Evolutionary conservation across 2,113 vertebrate genomes (phyloP), one percentile per base, ranked within the genome.

Genomic region (Coptodon bakossiorum): DNA sequence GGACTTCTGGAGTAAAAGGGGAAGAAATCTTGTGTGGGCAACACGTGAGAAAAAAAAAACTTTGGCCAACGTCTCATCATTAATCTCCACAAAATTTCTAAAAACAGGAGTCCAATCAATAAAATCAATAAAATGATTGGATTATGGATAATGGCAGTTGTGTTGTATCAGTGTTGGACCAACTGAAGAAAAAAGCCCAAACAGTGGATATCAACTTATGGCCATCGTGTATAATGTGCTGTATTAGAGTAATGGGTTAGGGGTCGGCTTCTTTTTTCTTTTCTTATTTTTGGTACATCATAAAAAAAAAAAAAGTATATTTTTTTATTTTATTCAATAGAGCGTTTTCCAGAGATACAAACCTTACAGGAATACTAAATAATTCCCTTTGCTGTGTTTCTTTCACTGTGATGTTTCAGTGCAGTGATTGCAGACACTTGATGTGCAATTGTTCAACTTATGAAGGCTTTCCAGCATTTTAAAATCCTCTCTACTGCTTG

Each of bases 201-300:
- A 71, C 38, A 9, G 3, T 71, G 36, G 38, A 43, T 4, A 71
- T 71, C 24, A 66, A 22, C 19, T 66, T 66, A 22, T 38, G 61
- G 34, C 19, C 34, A 66, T 3, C 2, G 6, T 66, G 61, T 66
- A 38, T 22, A 22, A 38, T 38, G 4, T 7, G 31, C 31, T 66
- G 61, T 61, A 34, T 61, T 1, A 10, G 1, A 61, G 8, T 61
- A 34, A 19, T 1, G 17, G 0, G 31, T 36, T 36, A 7, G 61
- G 6, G 31, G 6, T 12, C 31, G 0, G 31, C 31, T 1, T 36
- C 0, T 4, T 1, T 61, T 61, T 1, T 63, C 59, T 31, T 31
- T 19, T 6, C 27, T 34, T 34, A 63, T 63, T 11, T 1, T 36
- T 66, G 31, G 36, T 12, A 12, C 31, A 2, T 66, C 9, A 38